Evolutionary conservation across 2,888 invertebrate species (phyloP), one percentile per base, ranked within the genome.

Genomic region (Amiota mariae): DNA sequence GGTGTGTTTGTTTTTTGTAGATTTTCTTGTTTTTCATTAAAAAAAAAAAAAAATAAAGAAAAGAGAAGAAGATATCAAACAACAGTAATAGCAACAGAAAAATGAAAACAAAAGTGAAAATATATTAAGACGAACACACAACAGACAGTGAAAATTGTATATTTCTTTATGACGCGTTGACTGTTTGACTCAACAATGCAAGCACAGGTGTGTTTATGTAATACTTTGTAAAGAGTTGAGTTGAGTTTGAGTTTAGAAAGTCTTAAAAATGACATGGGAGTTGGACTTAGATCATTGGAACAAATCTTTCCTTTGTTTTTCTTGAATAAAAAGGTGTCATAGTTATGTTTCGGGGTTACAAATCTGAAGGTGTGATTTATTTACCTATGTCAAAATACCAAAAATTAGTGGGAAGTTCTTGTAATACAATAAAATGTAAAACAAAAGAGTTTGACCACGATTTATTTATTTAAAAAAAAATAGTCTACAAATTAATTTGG

Each of bases 81-180:
- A 51, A 51, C 12, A 51, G 8, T 6, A 36, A 36, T 3, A 24
- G 3, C 36, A 36, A 36, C 36, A 36, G 36, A 36, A 36, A 36
- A 36, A n/a, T 24, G n/a, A 63, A 63, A 63, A 63, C 36, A 63
- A 63, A 63, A 63, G 63, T 63, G 63, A 63, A 63, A 63, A 63
- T 63, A n/a, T 36, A 36, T 63, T 12, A 36, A 36, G 36, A 36
- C 36, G 36, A 36, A 36, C 4, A 36, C 36, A 36, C 36, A 0
- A 24, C 24, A 63, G 46, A 46, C 63, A 63, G 63, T 63, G 63
- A 63, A 63, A 36, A 63, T 63, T 63, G 6, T 10, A 54, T n/a
- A 6, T 54, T 54, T 54, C n/a, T 36, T 36, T 36, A 36, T 36
- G 36, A 36, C 36, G 36, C 36, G 36, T 6, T 36, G 36, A 36